Conservation (phyloP, 1,140 invertebrate genomes). For the Eueides isabella region DNA sequence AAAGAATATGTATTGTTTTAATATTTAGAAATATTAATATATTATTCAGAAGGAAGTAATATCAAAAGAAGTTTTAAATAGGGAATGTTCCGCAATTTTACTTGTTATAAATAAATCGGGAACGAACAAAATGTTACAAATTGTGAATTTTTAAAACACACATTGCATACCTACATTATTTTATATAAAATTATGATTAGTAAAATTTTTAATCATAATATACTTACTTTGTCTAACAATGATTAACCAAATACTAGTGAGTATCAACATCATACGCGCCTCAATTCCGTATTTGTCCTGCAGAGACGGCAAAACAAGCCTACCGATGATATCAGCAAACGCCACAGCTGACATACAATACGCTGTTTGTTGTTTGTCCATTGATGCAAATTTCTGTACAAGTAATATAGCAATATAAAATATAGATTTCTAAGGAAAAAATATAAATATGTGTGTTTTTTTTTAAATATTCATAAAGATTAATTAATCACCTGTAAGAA, state of each 20-base stretch:
- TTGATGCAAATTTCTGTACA: slow-evolving; percentile 76
- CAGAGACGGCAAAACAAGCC: slow-evolving; percentile 84
- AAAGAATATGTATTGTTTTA: too few relatives aligned
- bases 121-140: too few relatives aligned
- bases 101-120: too few relatives aligned
- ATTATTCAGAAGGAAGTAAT: too few relatives aligned
- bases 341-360: slow-evolving; percentile 86
- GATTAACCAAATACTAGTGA: slow-evolving; percentile 72
- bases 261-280: slow-evolving; percentile 69
- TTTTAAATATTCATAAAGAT: too few relatives aligned
- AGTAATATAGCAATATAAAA: slow-evolving; percentile 29
- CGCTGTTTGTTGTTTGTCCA: slow-evolving; percentile 83
- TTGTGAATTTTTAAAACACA: too few relatives aligned
- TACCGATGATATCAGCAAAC: slow-evolving; percentile 85
- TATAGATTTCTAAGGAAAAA: neutral
- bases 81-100: too few relatives aligned
- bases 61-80: too few relatives aligned
- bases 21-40: too few relatives aligned
- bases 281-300: slow-evolving; percentile 85
- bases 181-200: too few relatives aligned
- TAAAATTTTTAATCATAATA: too few relatives aligned
- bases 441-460: neutral
- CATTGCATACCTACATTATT: too few relatives aligned
- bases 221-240: slow-evolving; percentile 74
- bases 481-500: slow-evolving; percentile 82